Evolutionary conservation across 1,140 invertebrate genomes (phyloP), one percentile per base, ranked within the genome.

Genomic region (Drosophila arizonae): DNA sequence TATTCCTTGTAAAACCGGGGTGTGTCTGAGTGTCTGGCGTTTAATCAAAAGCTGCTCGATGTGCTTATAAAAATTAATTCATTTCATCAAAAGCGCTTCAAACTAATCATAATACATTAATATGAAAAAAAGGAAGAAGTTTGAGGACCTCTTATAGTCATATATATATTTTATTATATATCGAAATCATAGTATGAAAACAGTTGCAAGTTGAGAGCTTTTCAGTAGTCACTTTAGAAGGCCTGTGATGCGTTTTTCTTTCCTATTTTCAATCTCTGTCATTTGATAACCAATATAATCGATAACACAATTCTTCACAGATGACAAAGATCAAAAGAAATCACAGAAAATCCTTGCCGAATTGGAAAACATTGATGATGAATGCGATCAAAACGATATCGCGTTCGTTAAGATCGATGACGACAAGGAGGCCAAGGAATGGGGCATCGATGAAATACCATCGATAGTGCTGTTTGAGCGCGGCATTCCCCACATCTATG

Each of bases 341-440:
- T 97, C 96, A 90, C 95, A 97, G 91, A 97, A 97, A 92, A 94
- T 98, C 56, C 92, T 98, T 50, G 92, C 93, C 33, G 97, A 98
- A 92, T 92, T 98, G 79, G 97, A 98, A 93, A 98, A 97, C 87
- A 98, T 98, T 79, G 97, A 98, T 89, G 97, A 98, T 91, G 97
- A 98, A 90, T 97, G 96, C 92, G 97, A 98, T 92, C 95, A 96
- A 89, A 96, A 97, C 89, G 96, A 96, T 81, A 98, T 98, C 79
- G 96, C 96, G 17, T 97, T 98, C 91, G 97, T 98, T 1, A 98
- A 98, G 92, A 98, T 98, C 72, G 96, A 97, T 86, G 96, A 98
- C 81, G 94, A 95, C 66, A 95, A 95, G 58, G 96, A 98, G 92
- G 97, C 97, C 26, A 96, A 96, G 88, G 97, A 97, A 92, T 97